phyloP scores from a whole-genome alignment of 2,888 invertebrate species.

The Drosophila nigricruria region DNA sequence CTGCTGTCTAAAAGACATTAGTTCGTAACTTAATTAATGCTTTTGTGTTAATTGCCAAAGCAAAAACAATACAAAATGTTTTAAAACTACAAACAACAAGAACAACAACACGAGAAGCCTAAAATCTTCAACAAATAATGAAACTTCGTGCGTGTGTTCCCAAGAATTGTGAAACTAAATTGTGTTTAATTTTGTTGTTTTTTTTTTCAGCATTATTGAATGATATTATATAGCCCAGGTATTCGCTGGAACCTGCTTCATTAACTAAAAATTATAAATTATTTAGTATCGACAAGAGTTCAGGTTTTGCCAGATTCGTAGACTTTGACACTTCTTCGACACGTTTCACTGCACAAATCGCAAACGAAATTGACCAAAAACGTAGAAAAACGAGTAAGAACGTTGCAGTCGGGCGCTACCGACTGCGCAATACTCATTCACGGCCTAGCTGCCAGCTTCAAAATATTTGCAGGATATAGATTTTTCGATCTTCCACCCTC shows the following conservation, averaged over 20 bases:
- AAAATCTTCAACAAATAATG: constrained; percentile 29
- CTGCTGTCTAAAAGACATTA: constrained; percentile 72
- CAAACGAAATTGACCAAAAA: too few species aligned
- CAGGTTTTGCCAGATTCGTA: constrained; percentile 8
- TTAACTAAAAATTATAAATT: constrained; percentile 11
- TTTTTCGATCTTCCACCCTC: too few species aligned
- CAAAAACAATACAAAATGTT: constrained; percentile 39
- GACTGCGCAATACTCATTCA: too few species aligned
- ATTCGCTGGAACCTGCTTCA: constrained; percentile 4
- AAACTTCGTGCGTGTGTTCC: constrained; percentile 14
- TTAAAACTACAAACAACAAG: constrained; percentile 24
- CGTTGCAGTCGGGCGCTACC: too few species aligned
- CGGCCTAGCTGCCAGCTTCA: too few species aligned
- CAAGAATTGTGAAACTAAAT: constrained; percentile 10
- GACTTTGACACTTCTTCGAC: not conserved
- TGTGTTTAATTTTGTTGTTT: not conserved
- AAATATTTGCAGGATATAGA: too few species aligned
- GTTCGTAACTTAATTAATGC: constrained; percentile 79
- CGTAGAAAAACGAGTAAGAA: too few species aligned
- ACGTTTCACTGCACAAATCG: not conserved
- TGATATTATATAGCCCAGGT: constrained; percentile 1
- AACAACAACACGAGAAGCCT: constrained; percentile 2
- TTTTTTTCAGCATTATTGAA: constrained; percentile 16
- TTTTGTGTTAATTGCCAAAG: constrained; percentile 73
- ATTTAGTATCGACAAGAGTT: not conserved